Evolutionary conservation across 2,113 vertebrate species (phyloP).

Genomic region (Colius striatus): DNA sequence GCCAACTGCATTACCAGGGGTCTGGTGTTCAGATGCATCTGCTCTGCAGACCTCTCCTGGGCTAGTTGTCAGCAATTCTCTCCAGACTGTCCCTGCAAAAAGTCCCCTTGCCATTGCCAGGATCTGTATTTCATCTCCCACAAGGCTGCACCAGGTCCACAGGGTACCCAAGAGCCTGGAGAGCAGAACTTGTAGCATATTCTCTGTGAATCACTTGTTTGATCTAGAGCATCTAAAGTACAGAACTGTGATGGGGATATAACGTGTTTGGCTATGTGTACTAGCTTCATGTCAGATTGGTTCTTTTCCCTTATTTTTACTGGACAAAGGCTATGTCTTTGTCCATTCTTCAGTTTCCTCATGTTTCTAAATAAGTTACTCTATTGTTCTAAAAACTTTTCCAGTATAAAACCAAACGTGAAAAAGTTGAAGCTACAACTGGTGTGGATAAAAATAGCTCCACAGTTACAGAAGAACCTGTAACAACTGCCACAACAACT

Average conservation of each 20-base stretch:
- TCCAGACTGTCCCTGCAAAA: neutral
- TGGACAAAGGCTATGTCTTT: neutral
- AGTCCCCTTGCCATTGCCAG: neutral
- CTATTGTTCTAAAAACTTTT: neutral
- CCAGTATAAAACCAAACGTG: constrained; percentile 94
- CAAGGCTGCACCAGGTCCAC: neutral
- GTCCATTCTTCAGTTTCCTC: neutral
- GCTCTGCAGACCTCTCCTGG: neutral
- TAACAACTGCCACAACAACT: constrained; percentile 71
- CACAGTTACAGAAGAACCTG: constrained; percentile 31
- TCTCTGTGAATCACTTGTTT: neutral
- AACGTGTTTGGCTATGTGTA: neutral
- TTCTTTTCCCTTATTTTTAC: neutral
- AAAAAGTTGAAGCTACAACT: constrained; percentile 75
- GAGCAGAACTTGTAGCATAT: neutral
- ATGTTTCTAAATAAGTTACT: neutral
- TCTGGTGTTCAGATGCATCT: neutral
- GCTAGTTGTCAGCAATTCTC: neutral
- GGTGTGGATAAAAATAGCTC: constrained; percentile 42
- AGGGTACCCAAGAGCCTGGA: too few species aligned
- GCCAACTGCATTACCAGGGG: fast-evolving
- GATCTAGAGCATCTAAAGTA: neutral
- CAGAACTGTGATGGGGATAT: neutral
- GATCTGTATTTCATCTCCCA: neutral
- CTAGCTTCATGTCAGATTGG: neutral